A percentile compares a stretch with the other conserved stretches of the same genome.
Conservation (phyloP, 2,113 vertebrate species). For the Merops nubicus region DNA sequence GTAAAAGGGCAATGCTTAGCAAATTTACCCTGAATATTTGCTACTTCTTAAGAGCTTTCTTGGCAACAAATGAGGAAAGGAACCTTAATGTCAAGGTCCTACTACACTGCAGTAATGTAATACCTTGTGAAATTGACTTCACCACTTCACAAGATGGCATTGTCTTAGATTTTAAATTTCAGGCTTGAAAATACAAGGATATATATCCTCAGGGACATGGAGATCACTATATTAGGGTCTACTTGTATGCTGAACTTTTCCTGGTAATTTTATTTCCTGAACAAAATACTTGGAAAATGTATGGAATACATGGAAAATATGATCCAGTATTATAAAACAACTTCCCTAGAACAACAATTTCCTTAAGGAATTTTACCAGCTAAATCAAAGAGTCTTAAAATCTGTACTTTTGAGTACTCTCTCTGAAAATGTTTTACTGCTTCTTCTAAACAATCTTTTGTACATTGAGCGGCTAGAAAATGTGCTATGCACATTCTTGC, state of each 20-base stretch:
- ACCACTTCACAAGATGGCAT: not conserved
- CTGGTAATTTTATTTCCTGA: not conserved
- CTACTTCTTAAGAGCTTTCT: not conserved
- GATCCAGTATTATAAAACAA: not conserved
- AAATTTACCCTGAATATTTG: not conserved
- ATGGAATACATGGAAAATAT: not conserved
- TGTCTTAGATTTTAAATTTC: not conserved
- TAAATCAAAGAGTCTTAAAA: not conserved
- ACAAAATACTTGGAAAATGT: not conserved
- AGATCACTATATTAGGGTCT: not conserved
- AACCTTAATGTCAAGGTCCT: not conserved
- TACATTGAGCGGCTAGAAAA: not conserved
- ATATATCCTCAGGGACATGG: not conserved
- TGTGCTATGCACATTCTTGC: accelerated
- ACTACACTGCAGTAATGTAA: not conserved
- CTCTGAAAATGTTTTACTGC: not conserved
- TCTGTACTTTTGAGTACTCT: not conserved
- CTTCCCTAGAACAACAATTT: not conserved
- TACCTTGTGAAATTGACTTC: not conserved
- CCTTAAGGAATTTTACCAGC: not conserved
- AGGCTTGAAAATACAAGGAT: not conserved
- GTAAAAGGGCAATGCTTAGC: not conserved
- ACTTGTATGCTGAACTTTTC: not conserved
- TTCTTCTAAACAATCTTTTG: not conserved
- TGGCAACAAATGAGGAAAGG: not conserved